Percentiles rank a stretch among this genome's conserved stretches.
These are phyloP conservation scores for Drosophila sordidula DNA, from an alignment of 2,888 invertebrate species.

Conservation along the genomic window DNA sequence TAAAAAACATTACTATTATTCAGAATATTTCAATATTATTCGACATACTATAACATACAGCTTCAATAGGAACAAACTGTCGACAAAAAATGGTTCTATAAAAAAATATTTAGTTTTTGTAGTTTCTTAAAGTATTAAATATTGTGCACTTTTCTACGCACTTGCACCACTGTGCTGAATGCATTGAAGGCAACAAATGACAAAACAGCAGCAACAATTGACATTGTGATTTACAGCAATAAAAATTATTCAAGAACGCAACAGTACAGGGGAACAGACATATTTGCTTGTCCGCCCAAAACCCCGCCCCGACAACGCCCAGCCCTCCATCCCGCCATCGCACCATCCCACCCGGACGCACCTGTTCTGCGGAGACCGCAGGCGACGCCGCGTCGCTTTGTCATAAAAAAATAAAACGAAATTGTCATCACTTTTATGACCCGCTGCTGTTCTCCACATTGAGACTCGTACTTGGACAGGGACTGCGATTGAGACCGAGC, in stretches of 20 bases:
- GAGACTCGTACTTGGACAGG: constrained; percentile 17
- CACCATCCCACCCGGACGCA: constrained; percentile 30
- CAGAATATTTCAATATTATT: no score
- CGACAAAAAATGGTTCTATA: no score
- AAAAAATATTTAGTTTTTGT: no score
- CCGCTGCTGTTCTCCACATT: constrained; percentile 54
- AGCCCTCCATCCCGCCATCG: background rate
- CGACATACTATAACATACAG: no score
- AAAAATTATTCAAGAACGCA: constrained; percentile 65
- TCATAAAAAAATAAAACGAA: constrained; percentile 75
- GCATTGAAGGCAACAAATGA: constrained; percentile 11
- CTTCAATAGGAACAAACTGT: no score
- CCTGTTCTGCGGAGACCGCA: constrained; percentile 61
- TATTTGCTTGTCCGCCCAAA: constrained; percentile 33
- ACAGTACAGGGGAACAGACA: constrained; percentile 39
- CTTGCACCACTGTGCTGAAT: constrained; percentile 37
- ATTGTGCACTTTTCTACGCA: background rate
- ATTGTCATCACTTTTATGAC: constrained; percentile 78
- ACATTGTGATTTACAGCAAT: constrained; percentile 71
- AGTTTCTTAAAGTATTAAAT: no score
- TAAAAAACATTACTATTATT: no score
- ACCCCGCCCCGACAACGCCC: background rate
- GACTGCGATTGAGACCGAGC: constrained; percentile 9
- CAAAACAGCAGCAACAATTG: constrained; percentile 57
- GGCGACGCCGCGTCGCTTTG: constrained; percentile 53